Percentiles rank a stretch among this genome's conserved stretches.
These are phyloP conservation scores for Poecile montanus DNA, from an alignment of 2,797 vertebrate genomes.

Conservation along the genomic window DNA sequence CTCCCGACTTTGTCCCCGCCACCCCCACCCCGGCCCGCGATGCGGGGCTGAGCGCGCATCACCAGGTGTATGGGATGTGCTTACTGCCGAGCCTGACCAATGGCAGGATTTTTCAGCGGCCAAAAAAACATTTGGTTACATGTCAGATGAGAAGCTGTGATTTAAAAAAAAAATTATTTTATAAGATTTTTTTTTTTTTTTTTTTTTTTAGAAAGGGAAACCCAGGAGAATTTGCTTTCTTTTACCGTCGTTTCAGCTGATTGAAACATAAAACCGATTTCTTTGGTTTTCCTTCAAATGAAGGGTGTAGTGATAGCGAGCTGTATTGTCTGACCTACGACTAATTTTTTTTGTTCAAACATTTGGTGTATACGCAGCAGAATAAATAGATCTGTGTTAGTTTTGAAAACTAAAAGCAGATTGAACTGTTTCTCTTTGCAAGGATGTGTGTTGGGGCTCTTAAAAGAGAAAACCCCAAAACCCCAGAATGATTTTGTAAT, in stretches of 20 bases:
- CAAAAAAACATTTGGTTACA: not conserved
- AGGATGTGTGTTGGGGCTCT: not conserved
- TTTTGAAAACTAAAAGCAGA: not conserved
- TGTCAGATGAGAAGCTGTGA: not conserved
- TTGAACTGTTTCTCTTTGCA: not conserved
- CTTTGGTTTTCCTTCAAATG: not conserved
- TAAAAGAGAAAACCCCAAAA: not conserved
- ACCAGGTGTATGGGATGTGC: constrained; percentile 51
- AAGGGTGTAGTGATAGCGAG: not conserved
- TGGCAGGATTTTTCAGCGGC: not conserved
- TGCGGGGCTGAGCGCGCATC: not conserved
- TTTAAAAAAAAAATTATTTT: not conserved
- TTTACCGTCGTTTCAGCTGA: not conserved
- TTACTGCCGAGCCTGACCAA: constrained; percentile 36
- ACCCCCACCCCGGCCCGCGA: not conserved
- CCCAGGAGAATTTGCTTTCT: not conserved
- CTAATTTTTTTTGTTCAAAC: constrained; percentile 37
- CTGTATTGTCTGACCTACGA: constrained; percentile 30
- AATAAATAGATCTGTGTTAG: constrained; percentile 4
- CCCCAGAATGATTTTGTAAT: constrained; percentile 7
- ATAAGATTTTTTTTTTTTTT: accelerated
- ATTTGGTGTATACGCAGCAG: not conserved
- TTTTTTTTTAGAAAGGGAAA: not conserved
- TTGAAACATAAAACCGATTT: not conserved
- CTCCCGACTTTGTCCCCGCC: not conserved